Evolutionary conservation across 37 sponge, comb jelly and placozoan genomes (phyloP).

Genomic region (Eunapius fragilis): DNA sequence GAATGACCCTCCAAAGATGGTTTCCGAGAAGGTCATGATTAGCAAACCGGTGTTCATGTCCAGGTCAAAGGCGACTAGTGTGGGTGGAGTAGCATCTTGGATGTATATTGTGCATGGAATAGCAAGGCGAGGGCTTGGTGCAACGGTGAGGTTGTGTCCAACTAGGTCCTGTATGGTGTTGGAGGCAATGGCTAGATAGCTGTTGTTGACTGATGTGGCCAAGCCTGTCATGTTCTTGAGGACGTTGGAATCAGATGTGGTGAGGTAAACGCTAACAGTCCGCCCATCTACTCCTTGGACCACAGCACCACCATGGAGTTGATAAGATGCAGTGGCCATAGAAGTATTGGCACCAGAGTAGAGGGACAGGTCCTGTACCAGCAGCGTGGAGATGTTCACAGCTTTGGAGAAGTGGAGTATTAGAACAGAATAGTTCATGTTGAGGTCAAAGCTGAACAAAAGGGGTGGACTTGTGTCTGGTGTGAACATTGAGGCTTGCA

Average conservation of each 20-base stretch:
- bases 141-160: constrained; percentile 42
- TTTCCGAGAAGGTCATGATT: constrained; percentile 81
- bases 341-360: constrained; percentile 51
- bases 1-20: constrained; percentile 51
- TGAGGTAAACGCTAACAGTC: constrained; percentile 47
- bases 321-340: constrained; percentile 23
- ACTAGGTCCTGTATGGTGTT: constrained; percentile 44
- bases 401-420: constrained; percentile 81
- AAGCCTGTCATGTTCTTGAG: constrained; percentile 69
- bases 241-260: constrained; percentile 59
- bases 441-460: constrained; percentile 61
- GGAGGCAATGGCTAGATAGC: constrained; percentile 60
- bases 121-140: constrained; percentile 2
- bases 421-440: constrained; percentile 73
- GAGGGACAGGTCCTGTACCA: constrained; percentile 46
- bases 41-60: constrained; percentile 71
- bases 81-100: constrained; percentile 60
- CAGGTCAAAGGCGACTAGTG: constrained; percentile 50
- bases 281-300: constrained; percentile 64
- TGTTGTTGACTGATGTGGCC: constrained; percentile 60
- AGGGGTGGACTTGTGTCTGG: constrained; percentile 66
- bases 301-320: constrained; percentile 44
- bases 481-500: constrained; percentile 59
- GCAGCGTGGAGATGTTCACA: constrained; percentile 59
- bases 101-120: constrained; percentile 42